Evolutionary conservation across 2,113 vertebrate species (phyloP), one percentile per base, ranked within the genome.

Genomic region (Otus sunia): DNA sequence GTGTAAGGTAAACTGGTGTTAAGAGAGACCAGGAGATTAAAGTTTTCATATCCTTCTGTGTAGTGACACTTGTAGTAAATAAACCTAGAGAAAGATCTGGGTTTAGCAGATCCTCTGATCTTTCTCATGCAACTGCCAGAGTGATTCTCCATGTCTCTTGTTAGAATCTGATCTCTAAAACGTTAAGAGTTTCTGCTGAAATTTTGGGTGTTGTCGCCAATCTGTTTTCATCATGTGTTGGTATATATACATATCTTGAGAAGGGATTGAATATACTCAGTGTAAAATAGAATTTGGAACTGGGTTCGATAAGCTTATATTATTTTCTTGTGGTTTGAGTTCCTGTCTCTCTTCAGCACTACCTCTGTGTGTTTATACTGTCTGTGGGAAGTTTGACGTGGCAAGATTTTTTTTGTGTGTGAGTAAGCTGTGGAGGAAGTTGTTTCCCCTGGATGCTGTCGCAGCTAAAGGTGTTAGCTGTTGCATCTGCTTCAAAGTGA

Each of bases 341-440:
- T 92, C 10, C 58, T 94, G 47, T 49, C 30, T 72, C 76, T 82
- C 78, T 87, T 88, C 52, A 82, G 78, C 76, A 60, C 32, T 26
- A 32, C 30, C 80, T 90, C 93, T 60, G 17, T 20, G 39, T 95
- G 82, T 94, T 97, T 91, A 23, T 76, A 10, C 66, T 73, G 50
- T 58, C 94, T 84, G 76, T 93, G 81, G 92, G 97, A 98, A 98
- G 97, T 96, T 97, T 93, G 98, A 98, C 98, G 97, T 98, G 98
- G 98, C 98, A 98, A 58, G 12, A 29, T 79, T 91, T 88, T 72
- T 68, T 56, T 41, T 39, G 11, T 37, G 43, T 50, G 73, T 68
- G 63, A 86, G 71, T 58, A 69, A 94, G 82, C 86, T 64, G 73
- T 74, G 43, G 47, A 92, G 94, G 92, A 96, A 96, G 91, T 93